Base-by-base conservation (phyloP, 2,113 vertebrate genomes). In the Ictidomys tridecemlineatus region DNA sequence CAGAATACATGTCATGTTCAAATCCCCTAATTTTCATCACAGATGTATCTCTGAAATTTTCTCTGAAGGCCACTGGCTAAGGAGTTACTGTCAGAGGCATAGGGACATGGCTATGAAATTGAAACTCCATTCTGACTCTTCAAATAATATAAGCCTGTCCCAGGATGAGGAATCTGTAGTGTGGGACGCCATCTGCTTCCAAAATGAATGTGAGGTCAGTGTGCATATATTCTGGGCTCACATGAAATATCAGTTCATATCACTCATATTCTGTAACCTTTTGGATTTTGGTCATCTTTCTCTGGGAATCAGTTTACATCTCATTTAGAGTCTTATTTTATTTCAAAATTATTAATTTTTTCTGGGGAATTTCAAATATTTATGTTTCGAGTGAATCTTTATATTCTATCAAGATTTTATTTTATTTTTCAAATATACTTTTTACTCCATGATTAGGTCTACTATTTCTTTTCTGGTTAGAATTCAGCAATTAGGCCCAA, bases 101-200 rank as follows among this genome's bases (percentile, higher is more conserved):
- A 10, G 28, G 26, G 30, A 7, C 0, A 1, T 28, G 17, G 1
- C 11, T 56, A 2, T 7, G 3, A 4, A 45, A 56, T 28, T 77
- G 30, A 24, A 78, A 4, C 9, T 86, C 8, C 34, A 6, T 48
- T 51, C 3, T 28, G 3, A 6, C 1, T 77, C 28, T 56, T 24
- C 24, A n/a, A 24, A 56, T 67, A 45, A 34, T 18, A 45, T 58
- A 5, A 53, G 26, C 3, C 17, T 53, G n/a, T 13, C n/a, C 26
- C 30, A 4, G 18, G 28, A 4, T 18, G 17, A 1, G 56, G 2
- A 17, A 24, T 69, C 42, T 72, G 8, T 45, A 82, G 30, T 2
- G 2, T 3, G 26, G 28, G 37, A 7, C 17, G 18, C 72, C 20
- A 10, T 73, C 37, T 70, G n/a, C 48, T 80, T 70, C 4, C 4